Evolutionary conservation across 2,888 invertebrate species (phyloP).

Genomic region (Linyphia triangularis): DNA sequence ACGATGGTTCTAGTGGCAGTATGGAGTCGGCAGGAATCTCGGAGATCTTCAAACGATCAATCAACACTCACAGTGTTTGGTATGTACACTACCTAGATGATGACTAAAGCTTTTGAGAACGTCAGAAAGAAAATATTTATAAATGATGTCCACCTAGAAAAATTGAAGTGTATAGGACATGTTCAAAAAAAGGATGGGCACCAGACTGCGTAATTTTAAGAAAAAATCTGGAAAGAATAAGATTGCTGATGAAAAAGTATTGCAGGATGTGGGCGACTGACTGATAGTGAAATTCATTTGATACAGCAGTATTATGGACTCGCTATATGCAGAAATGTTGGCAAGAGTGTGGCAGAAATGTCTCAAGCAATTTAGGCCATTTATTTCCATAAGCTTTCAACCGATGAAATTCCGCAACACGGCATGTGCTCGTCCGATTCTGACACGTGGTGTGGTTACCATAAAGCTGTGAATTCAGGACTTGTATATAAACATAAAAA

Average conservation of each 20-base stretch:
- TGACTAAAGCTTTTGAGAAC: not conserved
- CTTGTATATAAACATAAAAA: not conserved
- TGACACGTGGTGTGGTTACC: not conserved
- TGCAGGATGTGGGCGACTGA: not conserved
- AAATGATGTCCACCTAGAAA: not conserved
- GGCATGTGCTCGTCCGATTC: not conserved
- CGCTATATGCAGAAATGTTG: not conserved
- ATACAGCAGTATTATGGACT: conserved; percentile 19
- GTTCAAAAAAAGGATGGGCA: not conserved
- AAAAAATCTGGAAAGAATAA: not conserved
- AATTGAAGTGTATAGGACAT: not conserved
- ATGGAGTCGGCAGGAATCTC: not conserved
- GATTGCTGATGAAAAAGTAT: not conserved
- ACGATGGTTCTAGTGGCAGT: not conserved
- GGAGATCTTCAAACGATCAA: not conserved
- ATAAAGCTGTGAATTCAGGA: not conserved
- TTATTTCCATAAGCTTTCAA: not conserved
- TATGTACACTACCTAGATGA: conserved; percentile 3
- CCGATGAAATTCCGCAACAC: not conserved
- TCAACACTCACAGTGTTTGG: not conserved
- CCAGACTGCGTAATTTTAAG: not conserved
- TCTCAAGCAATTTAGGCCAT: not conserved
- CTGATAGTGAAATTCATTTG: not conserved
- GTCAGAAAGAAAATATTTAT: not conserved
- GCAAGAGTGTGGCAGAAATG: not conserved